phyloP scores from a whole-genome alignment of 2,888 invertebrate species.

The Andrena flavipes region DNA sequence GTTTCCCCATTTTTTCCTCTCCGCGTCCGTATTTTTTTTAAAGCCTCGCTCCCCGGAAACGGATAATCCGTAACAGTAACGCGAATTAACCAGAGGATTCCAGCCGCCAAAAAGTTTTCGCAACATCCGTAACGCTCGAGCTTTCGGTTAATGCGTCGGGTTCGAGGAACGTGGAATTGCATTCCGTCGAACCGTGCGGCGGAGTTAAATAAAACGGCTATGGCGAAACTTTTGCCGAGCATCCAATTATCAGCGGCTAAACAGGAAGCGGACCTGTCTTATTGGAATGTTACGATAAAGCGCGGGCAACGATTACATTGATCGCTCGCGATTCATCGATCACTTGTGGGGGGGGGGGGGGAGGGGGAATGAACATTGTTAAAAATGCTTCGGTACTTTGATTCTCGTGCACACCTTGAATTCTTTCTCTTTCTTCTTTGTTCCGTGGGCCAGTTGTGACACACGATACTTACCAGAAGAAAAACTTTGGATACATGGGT shows the following conservation, averaged over 20 bases:
- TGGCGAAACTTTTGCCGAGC: slow-evolving; percentile 41
- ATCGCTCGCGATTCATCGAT: slow-evolving; percentile 1
- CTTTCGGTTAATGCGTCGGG: slow-evolving; percentile 46
- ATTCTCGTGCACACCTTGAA: background rate
- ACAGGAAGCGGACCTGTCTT: slow-evolving; percentile 32
- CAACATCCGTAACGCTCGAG: slow-evolving; percentile 35
- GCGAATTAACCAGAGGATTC: slow-evolving; percentile 55
- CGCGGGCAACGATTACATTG: background rate
- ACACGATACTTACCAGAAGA: too few relatives aligned
- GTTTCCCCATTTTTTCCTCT: background rate
- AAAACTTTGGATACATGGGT: too few relatives aligned
- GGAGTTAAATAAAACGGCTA: slow-evolving; percentile 56
- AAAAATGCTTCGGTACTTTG: background rate
- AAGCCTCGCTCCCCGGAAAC: background rate
- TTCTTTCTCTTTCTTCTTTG: background rate
- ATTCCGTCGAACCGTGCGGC: slow-evolving; percentile 49
- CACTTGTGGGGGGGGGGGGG: background rate
- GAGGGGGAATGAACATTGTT: too few relatives aligned
- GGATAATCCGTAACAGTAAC: slow-evolving; percentile 49
- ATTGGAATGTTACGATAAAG: slow-evolving; percentile 26
- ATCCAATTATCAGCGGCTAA: slow-evolving; percentile 38
- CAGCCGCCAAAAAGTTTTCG: slow-evolving; percentile 43
- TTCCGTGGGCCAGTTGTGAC: background rate
- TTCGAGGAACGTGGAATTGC: slow-evolving; percentile 58
- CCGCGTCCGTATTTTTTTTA: background rate